Base-by-base conservation (phyloP, 2,113 vertebrate genomes). In the Sprattus sprattus region DNA sequence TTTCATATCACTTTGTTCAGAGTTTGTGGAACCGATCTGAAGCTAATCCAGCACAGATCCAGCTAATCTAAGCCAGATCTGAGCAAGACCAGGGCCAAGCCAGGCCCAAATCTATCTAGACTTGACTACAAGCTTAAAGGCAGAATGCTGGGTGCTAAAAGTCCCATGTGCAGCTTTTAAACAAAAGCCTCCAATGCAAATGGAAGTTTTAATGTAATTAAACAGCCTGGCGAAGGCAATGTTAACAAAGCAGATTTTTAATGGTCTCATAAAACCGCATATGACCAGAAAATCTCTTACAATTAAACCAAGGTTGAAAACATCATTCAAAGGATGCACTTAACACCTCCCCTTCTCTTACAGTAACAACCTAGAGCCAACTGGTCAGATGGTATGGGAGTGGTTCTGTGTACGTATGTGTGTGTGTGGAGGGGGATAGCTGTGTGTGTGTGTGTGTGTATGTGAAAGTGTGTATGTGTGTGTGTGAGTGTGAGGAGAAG, bases 371-470 rank as follows among this genome's bases (percentile, higher is more conserved):
- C 39, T 39, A 39, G 39, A 39, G 39, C 39, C 1, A 39, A 39
- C 39, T 2, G 2, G 39, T 39, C 1, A 39, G 39, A 39, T 39
- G 20, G 32, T 25, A 28, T 49, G 78, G 39, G 47, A 7, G 75
- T 39, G 75, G 71, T 39, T 78, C 13, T 54, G 82, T 57, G 50
- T 11, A 32, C 4, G 22, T 28, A 44, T 75, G 83, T 47, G 50
- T 11, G 54, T 44, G 54, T 78, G 82, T 83, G 82, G 6, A 32
- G 49, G 80, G 78, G 25, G 84, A 11, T 82, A 47, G 1, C 10
- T 81, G 47, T 85, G 84, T 44, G 84, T 81, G 49, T 54, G 75
- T 54, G 28, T 81, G 22, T 85, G 75, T 45, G 18, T 57, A 11
- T 4, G 32, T 32, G 25, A 28, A 22, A 4, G 45, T 67, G 60